These are phyloP conservation scores for Stictocephala bisonia DNA, from an alignment of 2,888 invertebrate species.

Conservation along the genomic window DNA sequence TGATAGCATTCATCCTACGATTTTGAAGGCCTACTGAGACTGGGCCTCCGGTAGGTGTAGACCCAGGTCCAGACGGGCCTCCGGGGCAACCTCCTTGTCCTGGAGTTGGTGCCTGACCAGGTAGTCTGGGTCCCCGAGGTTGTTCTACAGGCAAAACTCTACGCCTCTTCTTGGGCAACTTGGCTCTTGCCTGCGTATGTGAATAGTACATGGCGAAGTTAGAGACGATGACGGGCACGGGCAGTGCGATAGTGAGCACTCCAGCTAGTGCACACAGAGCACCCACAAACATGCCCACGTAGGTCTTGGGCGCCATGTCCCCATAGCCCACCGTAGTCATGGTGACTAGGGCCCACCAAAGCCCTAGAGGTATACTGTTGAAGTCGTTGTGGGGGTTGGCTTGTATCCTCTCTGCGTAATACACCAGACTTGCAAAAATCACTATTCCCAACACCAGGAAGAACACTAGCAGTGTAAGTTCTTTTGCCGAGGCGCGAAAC, in stretches of 20 bases:
- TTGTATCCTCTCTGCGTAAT: constrained; percentile 97
- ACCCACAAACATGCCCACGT: constrained; percentile 98
- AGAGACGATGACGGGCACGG: constrained; percentile 99
- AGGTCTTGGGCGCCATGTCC: constrained; percentile 98
- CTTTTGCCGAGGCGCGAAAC: constrained; percentile 97
- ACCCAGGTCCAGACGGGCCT: constrained; percentile 63
- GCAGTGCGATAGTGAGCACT: constrained; percentile 97
- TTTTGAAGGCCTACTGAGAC: constrained; percentile 68
- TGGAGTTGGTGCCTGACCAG: constrained; percentile 65
- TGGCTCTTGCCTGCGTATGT: constrained; percentile 94
- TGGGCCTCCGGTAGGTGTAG: constrained; percentile 62
- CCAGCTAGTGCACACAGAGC: constrained; percentile 98
- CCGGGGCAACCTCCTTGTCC: constrained; percentile 58
- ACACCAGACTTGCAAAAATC: constrained; percentile 97
- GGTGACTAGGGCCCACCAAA: constrained; percentile 99
- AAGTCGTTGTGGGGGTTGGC: constrained; percentile 97
- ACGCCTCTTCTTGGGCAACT: constrained; percentile 97
- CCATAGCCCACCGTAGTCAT: constrained; percentile 99
- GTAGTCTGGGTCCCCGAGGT: constrained; percentile 75
- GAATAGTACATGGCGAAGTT: constrained; percentile 98
- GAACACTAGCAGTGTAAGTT: constrained; percentile 95
- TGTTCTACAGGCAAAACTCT: constrained; percentile 97
- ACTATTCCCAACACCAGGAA: constrained; percentile 98
- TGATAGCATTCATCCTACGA: constrained; percentile 87
- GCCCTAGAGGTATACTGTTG: constrained; percentile 95